A percentile compares a stretch with the other conserved stretches of the same genome.
These are phyloP conservation scores for Tetramorium alpestre DNA, from an alignment of 1,140 invertebrate genomes.

Conservation along the genomic window DNA sequence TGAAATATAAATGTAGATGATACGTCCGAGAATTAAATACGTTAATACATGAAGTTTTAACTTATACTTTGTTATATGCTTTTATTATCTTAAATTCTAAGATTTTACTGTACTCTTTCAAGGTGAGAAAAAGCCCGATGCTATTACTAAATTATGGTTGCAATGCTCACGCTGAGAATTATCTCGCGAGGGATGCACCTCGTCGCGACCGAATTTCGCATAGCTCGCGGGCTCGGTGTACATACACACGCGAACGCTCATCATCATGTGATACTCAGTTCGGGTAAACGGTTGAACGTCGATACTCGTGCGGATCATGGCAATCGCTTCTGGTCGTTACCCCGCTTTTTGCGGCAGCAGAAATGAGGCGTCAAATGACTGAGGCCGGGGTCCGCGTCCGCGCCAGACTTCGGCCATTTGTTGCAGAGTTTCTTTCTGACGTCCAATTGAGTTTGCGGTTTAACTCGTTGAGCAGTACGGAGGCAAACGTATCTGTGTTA, in stretches of 20 bases:
- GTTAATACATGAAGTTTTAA: not conserved
- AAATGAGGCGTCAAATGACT: slow-evolving; percentile 81
- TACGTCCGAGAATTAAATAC: not conserved
- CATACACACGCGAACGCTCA: slow-evolving; percentile 19
- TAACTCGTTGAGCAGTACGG: slow-evolving; percentile 71
- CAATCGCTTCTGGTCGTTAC: slow-evolving; percentile 73
- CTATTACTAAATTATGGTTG: not conserved
- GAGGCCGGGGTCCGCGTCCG: slow-evolving; percentile 70
- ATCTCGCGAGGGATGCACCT: not conserved
- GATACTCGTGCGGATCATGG: slow-evolving; percentile 63
- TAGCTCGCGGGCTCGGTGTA: not conserved
- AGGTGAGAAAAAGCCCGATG: not conserved
- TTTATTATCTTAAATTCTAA: not conserved
- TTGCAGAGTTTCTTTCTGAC: slow-evolving; percentile 78
- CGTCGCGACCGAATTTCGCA: not conserved
- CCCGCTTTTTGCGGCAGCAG: slow-evolving; percentile 74
- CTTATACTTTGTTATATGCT: not conserved
- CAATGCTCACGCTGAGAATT: not conserved
- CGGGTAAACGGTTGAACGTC: slow-evolving; percentile 49
- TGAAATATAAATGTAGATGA: not conserved
- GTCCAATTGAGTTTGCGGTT: slow-evolving; percentile 75
- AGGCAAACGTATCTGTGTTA: slow-evolving; percentile 70
- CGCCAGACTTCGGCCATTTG: slow-evolving; percentile 78
- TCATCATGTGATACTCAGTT: slow-evolving; percentile 20
- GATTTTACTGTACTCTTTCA: not conserved